Evolutionary conservation across 2,888 invertebrate species (phyloP), one percentile per base, ranked within the genome.

Genomic region (Schizaphis graminum): DNA sequence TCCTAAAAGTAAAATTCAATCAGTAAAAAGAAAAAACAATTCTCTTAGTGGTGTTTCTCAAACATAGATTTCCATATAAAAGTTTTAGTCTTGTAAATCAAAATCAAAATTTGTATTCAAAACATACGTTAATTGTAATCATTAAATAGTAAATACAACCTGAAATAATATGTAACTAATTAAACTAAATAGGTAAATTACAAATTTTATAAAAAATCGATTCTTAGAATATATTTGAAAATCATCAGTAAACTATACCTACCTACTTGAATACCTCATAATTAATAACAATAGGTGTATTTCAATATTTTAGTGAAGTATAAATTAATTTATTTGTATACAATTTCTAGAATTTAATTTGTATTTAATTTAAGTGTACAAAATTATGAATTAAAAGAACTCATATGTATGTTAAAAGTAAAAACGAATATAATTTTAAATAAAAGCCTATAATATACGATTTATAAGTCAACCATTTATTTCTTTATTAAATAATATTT

Each of bases 1-100:
- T 88, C 53, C 47, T 8, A 26, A 67, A 88, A 77, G 67, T 93
- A 89, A 53, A 77, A 89, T 89, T 28, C 35, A n/a, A 89, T 89
- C 89, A 56, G 26, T n/a, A 7, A 53, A 88, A 61, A 35, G 26
- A 35, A 61, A 87, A 44, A n/a, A 56, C 67, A 67, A 35, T 53
- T 16, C n/a, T 28, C 57, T n/a, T 47, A 8, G 53, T 53, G 47
- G n/a, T n/a, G 35, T 77, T 41, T 3, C 35, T 3, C 8, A 3
- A 35, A 35, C 67, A 67, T n/a, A 67, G n/a, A n/a, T 67, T 67
- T 13, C 67, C 4, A 67, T n/a, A n/a, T 13, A 67, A 4, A n/a
- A 13, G 16, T 16, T 35, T n/a, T 16, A 8, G 67, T 13, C 35
- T 2, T 41, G 3, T 2, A 8, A 77, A 35, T 77, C 8, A 77